These are phyloP conservation scores for Ellobium chinense DNA, from an alignment of 2,888 invertebrate genomes.

Conservation along the genomic window DNA sequence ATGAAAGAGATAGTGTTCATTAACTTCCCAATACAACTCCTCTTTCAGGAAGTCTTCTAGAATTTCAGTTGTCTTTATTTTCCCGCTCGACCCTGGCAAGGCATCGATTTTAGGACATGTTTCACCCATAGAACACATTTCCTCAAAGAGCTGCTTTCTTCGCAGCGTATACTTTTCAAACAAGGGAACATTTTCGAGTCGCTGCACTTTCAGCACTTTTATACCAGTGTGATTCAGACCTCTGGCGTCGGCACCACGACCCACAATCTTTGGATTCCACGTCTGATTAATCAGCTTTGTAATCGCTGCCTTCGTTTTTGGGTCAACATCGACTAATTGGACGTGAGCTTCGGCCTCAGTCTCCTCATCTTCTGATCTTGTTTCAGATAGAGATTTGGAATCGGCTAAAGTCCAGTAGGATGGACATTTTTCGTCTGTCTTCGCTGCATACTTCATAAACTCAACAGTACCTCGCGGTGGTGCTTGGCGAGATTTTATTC, in stretches of 20 bases:
- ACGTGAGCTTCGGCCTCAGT: too few species aligned
- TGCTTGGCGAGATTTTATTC: constrained; percentile 3
- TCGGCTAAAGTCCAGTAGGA: constrained; percentile 52
- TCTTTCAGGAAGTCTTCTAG: constrained; percentile 14
- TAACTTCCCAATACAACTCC: constrained; percentile 55
- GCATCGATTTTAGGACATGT: constrained; percentile 43
- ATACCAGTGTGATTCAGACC: background rate
- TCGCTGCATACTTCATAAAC: constrained; percentile 46
- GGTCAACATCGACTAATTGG: constrained; percentile 49
- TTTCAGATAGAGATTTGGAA: background rate
- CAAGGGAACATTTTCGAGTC: constrained; percentile 62
- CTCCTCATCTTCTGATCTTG: background rate
- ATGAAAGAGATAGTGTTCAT: constrained; percentile 66
- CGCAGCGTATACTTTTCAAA: constrained; percentile 53
- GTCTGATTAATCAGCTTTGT: constrained; percentile 55
- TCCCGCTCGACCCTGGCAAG: constrained; percentile 24
- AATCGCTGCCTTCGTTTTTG: constrained; percentile 49
- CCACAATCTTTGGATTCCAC: constrained; percentile 50
- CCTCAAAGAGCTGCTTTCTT: constrained; percentile 49
- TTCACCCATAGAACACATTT: constrained; percentile 35
- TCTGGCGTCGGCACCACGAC: constrained; percentile 61
- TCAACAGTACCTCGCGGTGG: constrained; percentile 47
- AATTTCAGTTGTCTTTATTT: background rate
- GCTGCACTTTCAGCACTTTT: constrained; percentile 55
- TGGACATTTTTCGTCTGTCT: constrained; percentile 44